Conservation (phyloP, 2,113 vertebrate species). For the Malurus alboscapulatus region DNA sequence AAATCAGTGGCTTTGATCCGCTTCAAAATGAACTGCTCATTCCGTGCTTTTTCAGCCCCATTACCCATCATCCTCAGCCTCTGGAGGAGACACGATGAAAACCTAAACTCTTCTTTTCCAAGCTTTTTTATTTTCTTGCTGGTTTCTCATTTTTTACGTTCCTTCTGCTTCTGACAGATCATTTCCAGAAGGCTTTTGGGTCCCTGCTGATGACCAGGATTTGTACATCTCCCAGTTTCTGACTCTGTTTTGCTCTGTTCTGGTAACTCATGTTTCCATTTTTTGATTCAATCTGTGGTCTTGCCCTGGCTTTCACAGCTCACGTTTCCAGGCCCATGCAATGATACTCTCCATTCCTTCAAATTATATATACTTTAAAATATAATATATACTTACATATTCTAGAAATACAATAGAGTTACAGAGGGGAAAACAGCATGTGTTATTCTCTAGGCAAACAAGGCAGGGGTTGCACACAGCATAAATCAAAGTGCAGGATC, state of each 20-base stretch:
- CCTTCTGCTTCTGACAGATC: not conserved
- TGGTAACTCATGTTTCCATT: not conserved
- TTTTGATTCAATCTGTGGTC: not conserved
- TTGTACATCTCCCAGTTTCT: not conserved
- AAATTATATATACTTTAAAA: not conserved
- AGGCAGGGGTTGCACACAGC: not conserved
- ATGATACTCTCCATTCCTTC: not conserved
- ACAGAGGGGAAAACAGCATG: not conserved
- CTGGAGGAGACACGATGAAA: not conserved
- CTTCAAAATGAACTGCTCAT: not conserved
- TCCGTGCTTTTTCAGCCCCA: not conserved
- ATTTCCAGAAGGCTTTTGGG: not conserved
- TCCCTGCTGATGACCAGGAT: not conserved
- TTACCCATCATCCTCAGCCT: not conserved
- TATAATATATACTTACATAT: no score
- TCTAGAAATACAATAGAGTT: not conserved
- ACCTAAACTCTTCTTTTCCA: not conserved
- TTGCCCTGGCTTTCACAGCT: not conserved
- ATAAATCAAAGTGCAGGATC: not conserved
- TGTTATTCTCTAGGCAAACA: not conserved
- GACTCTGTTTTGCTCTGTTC: not conserved
- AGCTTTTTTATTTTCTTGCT: not conserved
- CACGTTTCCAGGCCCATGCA: rapidly evolving
- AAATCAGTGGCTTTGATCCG: slow-evolving; percentile 5
- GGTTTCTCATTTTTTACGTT: not conserved